phyloP scores from a whole-genome alignment of 2,113 vertebrate species.

The Neodontobutis hainanensis region DNA sequence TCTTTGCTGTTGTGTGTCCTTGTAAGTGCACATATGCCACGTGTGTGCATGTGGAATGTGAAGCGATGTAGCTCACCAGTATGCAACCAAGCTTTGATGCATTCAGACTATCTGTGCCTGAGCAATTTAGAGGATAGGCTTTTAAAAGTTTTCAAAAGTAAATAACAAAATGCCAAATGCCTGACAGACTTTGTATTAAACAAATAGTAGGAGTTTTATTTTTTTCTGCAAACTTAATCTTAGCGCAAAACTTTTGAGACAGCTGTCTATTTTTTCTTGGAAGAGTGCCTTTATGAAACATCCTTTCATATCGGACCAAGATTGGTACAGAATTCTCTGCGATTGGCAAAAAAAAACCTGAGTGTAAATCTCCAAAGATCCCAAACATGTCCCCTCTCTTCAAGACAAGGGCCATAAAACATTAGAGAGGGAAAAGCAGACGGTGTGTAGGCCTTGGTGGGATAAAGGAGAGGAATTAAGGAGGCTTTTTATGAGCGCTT shows the following conservation, averaged over 20 bases:
- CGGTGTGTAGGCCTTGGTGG: slow-evolving; percentile 59
- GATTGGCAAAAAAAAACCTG: slow-evolving; percentile 62
- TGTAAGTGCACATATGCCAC: slow-evolving; percentile 19
- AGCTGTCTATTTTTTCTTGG: slow-evolving; percentile 52
- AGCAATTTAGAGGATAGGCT: slow-evolving; percentile 67
- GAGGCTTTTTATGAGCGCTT: slow-evolving; percentile 69
- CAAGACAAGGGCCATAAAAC: slow-evolving; percentile 76
- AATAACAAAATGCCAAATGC: slow-evolving; percentile 69
- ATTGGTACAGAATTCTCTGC: slow-evolving; percentile 67
- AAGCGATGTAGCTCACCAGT: slow-evolving; percentile 43
- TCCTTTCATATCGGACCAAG: slow-evolving; percentile 67
- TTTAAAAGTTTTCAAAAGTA: slow-evolving; percentile 70
- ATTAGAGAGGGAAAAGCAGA: slow-evolving; percentile 53
- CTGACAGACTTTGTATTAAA: slow-evolving; percentile 65
- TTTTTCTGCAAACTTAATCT: slow-evolving; percentile 58
- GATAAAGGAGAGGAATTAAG: slow-evolving; percentile 70
- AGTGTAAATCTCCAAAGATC: slow-evolving; percentile 76
- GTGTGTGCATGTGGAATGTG: slow-evolving; percentile 53
- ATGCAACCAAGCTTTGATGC: slow-evolving; percentile 68
- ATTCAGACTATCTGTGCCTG: slow-evolving; percentile 64
- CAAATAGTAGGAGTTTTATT: slow-evolving; percentile 47
- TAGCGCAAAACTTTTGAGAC: slow-evolving; percentile 60
- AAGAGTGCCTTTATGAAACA: slow-evolving; percentile 62
- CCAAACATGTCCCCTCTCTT: slow-evolving; percentile 69
- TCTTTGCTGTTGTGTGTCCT: slow-evolving; percentile 45